Conservation (phyloP, 2,797 vertebrate genomes). For the Antrozous pallidus region DNA sequence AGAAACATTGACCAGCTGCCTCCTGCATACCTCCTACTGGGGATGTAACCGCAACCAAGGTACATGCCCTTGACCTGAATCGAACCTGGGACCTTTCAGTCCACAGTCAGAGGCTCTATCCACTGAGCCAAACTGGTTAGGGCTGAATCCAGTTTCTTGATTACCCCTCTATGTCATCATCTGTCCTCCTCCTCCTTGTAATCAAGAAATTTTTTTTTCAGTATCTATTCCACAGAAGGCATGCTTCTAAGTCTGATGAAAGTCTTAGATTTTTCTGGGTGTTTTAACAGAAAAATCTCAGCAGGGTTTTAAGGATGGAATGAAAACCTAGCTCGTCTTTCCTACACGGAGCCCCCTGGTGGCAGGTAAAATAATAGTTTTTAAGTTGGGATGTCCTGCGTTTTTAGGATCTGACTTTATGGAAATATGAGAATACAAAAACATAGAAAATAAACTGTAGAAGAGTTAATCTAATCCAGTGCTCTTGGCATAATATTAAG, state of each 20-base stretch:
- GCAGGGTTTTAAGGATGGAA: not conserved
- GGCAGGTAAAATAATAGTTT: not conserved
- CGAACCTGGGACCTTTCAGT: too few relatives aligned
- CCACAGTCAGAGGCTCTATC: too few relatives aligned
- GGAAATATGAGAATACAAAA: not conserved
- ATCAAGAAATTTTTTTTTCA: not conserved
- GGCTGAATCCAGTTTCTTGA: not conserved
- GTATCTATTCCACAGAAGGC: not conserved
- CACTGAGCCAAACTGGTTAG: too few relatives aligned
- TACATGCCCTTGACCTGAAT: too few relatives aligned
- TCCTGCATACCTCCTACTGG: too few relatives aligned
- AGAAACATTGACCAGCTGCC: too few relatives aligned
- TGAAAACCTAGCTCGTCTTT: not conserved
- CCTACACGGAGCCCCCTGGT: constrained; percentile 35
- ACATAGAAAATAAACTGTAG: not conserved
- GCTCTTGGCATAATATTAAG: not conserved
- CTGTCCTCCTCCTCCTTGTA: not conserved
- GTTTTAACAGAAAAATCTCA: not conserved
- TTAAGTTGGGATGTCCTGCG: not conserved
- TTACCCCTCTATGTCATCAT: not conserved
- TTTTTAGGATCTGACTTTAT: not conserved
- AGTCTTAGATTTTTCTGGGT: not conserved
- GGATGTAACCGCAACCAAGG: too few relatives aligned
- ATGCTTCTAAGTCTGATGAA: not conserved
- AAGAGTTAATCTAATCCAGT: not conserved